Percentiles rank a stretch among this genome's conserved stretches.
Conservation (phyloP, 2,113 vertebrate genomes). For the Recurvirostra avosetta region DNA sequence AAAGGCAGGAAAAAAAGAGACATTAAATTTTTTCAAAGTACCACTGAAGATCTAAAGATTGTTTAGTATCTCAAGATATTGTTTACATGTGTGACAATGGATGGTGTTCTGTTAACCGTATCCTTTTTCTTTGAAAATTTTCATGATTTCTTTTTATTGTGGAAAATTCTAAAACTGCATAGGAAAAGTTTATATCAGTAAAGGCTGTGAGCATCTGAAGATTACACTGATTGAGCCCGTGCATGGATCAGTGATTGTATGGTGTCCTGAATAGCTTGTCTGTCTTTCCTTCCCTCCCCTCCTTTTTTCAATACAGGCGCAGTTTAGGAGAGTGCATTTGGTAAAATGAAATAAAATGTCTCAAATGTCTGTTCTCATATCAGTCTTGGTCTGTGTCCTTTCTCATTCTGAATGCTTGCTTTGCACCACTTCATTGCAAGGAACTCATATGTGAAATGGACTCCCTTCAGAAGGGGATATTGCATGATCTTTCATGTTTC, state of each 20-base stretch:
- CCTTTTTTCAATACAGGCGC: slow-evolving; percentile 78
- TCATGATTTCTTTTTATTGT: slow-evolving; percentile 55
- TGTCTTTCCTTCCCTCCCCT: slow-evolving; percentile 71
- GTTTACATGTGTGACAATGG: slow-evolving; percentile 51
- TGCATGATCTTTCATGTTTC: slow-evolving; percentile 82
- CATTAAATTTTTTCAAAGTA: neutral
- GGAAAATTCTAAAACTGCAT: slow-evolving; percentile 49
- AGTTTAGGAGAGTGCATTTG: slow-evolving; percentile 78
- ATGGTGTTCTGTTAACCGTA: slow-evolving; percentile 69
- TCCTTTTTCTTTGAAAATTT: slow-evolving; percentile 59
- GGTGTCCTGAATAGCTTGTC: slow-evolving; percentile 72
- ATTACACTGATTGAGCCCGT: slow-evolving; percentile 74
- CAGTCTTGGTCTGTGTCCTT: slow-evolving; percentile 71
- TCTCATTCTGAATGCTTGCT: slow-evolving; percentile 80
- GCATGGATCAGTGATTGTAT: slow-evolving; percentile 79
- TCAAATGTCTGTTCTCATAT: slow-evolving; percentile 74
- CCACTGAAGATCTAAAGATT: neutral
- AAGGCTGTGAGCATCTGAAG: slow-evolving; percentile 72
- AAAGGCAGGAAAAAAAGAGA: neutral
- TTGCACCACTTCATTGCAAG: slow-evolving; percentile 79
- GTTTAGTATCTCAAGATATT: slow-evolving; percentile 35
- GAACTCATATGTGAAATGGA: slow-evolving; percentile 80
- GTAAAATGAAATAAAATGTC: slow-evolving; percentile 73
- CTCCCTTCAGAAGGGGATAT: slow-evolving; percentile 79
- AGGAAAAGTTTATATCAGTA: slow-evolving; percentile 71